Base-by-base conservation (phyloP, 1,140 invertebrate species). In the Plodia interpunctella region DNA sequence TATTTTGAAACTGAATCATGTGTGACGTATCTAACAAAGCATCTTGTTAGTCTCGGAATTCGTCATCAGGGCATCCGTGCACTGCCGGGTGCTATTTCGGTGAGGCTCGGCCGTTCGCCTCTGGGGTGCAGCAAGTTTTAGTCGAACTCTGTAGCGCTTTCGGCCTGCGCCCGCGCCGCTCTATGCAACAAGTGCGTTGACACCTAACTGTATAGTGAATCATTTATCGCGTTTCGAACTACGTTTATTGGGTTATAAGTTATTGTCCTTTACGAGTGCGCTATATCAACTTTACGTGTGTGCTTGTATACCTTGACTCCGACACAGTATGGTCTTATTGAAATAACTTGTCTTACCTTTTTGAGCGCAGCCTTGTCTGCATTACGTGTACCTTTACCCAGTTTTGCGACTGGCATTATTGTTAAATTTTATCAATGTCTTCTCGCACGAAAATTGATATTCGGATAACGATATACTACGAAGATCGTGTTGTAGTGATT, bases 401-500 rank as follows among this genome's bases (percentile, higher is more conserved):
- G 72, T 86, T 86, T 81, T 66, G 60, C 67, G 64, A 63, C 63
- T 81, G 77, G 78, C 76, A 74, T 79, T n/a, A n/a, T n/a, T 72
- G 59, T 63, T 59, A 53, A 66, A 70, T 62, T 61, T 57, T 63
- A 67, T 68, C 66, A 76, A 87, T 91, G 90, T 91, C 90, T 66
- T 91, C 88, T 68, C 83, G 85, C 52, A 84, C 83, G 55, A 91
- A 91, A 84, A 70, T 90, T 13, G 80, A 90, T 72, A 91, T 92
- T 74, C 81, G 91, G 66, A 91, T 92, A 66, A 92, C 91, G 8
- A 90, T 92, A 61, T 91, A 88, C 81, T 91, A 91, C 68, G 90
- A 91, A 65, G 86, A 91, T 67, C 83, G 85, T 74, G 77, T 89
- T 49, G 80, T 87, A 71, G 79, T 89, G 21, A 78, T 87, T 72